Evolutionary conservation across 2,113 vertebrate species (phyloP).

Genomic region (Ammospiza nelsoni): DNA sequence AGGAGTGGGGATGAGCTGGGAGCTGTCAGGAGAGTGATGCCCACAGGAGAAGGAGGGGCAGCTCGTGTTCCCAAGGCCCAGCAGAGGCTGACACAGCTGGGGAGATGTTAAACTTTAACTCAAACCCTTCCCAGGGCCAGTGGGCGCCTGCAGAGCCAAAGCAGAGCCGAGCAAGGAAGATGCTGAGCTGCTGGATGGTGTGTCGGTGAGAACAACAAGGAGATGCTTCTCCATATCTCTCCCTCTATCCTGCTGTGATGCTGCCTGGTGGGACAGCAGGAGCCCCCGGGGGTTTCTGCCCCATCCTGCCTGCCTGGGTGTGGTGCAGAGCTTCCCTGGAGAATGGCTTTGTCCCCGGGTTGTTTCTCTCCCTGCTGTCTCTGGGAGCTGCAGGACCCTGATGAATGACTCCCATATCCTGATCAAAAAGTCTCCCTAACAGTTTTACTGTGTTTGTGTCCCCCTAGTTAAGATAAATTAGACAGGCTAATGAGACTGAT

Average conservation of each 20-base stretch:
- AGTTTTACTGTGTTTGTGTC: conserved; percentile 81
- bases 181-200: neutral
- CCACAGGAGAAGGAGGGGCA: neutral
- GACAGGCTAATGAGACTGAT: conserved; percentile 88
- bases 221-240: neutral
- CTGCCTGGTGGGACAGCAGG: neutral
- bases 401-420: conserved; percentile 84
- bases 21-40: conserved; percentile 17
- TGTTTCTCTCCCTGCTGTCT: conserved; percentile 79
- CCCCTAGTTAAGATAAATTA: conserved; percentile 86
- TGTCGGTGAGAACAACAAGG: neutral
- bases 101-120: conserved; percentile 74
- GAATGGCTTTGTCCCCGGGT: conserved; percentile 62
- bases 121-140: conserved; percentile 40
- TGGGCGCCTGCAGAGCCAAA: neutral
- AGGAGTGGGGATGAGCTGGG: neutral
- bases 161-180: neutral
- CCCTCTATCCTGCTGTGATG: neutral
- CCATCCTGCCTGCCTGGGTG: neutral
- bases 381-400: conserved; percentile 75
- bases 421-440: conserved; percentile 79
- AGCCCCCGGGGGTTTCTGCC: neutral
- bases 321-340: conserved; percentile 30
- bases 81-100: conserved; percentile 44
- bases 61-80: conserved; percentile 22